Percentiles rank a stretch among this genome's conserved stretches.
Evolutionary conservation across 2,888 invertebrate genomes (phyloP).

Genomic region (Trichogramma dendrolimi): DNA sequence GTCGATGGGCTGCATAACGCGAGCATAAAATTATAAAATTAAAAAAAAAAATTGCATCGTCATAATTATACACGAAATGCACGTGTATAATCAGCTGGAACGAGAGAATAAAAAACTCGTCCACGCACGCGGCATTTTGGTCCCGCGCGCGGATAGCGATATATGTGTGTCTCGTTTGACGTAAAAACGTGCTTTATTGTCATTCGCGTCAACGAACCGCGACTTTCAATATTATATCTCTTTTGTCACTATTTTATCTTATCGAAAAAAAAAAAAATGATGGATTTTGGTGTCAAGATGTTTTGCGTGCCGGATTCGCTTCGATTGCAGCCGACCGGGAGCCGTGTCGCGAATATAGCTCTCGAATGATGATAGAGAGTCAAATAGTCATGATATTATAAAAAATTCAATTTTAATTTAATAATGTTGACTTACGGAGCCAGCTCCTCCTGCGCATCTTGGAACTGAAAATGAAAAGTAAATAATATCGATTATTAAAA

Average conservation of each 20-base stretch:
- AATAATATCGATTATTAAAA: slow-evolving; percentile 8
- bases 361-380: background rate
- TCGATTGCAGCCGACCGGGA: too few relatives aligned
- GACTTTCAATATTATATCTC: too few relatives aligned
- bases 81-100: background rate
- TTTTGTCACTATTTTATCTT: too few relatives aligned
- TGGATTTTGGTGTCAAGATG: too few relatives aligned
- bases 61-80: background rate
- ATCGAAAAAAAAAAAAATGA: too few relatives aligned
- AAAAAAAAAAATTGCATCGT: background rate
- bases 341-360: too few relatives aligned
- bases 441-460: slow-evolving; percentile 55
- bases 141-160: too few relatives aligned
- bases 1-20: slow-evolving; percentile 44
- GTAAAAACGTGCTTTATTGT: too few relatives aligned
- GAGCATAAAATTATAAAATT: background rate
- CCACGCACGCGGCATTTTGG: too few relatives aligned
- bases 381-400: background rate
- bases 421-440: slow-evolving; percentile 48
- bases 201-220: too few relatives aligned
- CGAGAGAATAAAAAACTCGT: background rate
- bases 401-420: slow-evolving; percentile 2
- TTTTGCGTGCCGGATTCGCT: too few relatives aligned
- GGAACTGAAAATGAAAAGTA: slow-evolving; percentile 50
- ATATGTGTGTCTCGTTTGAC: too few relatives aligned